Conservation (phyloP, 2,888 invertebrate genomes). For the Leucophenga montana region DNA sequence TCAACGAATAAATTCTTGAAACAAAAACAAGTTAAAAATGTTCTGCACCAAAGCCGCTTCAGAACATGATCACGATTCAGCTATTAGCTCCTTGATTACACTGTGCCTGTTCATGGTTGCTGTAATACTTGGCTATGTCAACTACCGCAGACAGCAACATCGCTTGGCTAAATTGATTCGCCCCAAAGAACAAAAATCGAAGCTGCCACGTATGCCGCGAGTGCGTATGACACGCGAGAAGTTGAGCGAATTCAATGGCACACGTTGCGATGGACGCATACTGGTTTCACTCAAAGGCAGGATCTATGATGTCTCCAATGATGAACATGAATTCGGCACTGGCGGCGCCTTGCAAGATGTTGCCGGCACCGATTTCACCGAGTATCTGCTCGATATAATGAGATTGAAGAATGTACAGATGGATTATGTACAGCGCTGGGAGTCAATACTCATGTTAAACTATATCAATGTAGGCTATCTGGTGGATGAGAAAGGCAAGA, state of each 20-base stretch:
- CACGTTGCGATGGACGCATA: constrained; percentile 46
- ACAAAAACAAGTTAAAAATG: no score
- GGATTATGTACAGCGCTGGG: constrained; percentile 41
- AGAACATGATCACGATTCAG: no score
- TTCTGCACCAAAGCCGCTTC: no score
- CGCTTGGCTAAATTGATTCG: neutral
- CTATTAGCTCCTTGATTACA: neutral
- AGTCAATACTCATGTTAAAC: constrained; percentile 32
- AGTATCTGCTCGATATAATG: constrained; percentile 36
- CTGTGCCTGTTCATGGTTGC: neutral
- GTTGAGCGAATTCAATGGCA: constrained; percentile 43
- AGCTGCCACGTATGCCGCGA: constrained; percentile 29
- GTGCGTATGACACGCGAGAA: constrained; percentile 38
- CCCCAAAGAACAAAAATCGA: neutral
- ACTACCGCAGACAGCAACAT: neutral
- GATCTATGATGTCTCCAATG: constrained; percentile 47
- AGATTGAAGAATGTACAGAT: neutral
- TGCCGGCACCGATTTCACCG: constrained; percentile 44
- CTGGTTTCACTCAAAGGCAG: constrained; percentile 44
- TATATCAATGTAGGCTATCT: constrained; percentile 33
- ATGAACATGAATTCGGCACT: constrained; percentile 34
- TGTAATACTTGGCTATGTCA: neutral
- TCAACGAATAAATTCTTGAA: no score
- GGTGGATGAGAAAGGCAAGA: constrained; percentile 31
- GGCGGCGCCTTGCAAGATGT: constrained; percentile 33